Evolutionary conservation across 2,113 vertebrate genomes (phyloP).

Genomic region (Hippocampus zosterae): DNA sequence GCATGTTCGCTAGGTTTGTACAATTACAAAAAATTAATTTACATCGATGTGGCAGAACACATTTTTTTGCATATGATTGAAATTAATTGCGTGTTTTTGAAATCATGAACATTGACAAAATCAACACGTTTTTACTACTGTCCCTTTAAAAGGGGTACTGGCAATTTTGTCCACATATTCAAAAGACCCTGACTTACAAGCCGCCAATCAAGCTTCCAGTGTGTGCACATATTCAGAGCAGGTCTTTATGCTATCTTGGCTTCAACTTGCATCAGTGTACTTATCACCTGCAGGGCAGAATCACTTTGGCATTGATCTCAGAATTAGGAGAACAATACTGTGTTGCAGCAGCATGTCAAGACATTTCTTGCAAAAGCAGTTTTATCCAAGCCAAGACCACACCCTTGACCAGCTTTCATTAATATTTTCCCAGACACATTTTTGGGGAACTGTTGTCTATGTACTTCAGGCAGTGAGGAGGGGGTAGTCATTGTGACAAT

Average conservation of each 20-base stretch:
- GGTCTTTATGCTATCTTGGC: conserved; percentile 22
- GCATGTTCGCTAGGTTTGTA: too few relatives aligned
- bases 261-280: conserved; percentile 33
- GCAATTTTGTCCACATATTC: too few relatives aligned
- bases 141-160: too few relatives aligned
- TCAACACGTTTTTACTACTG: too few relatives aligned
- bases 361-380: conserved; percentile 34
- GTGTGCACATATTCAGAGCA: not conserved
- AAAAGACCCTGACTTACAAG: not conserved
- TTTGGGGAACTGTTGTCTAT: not conserved
- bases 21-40: too few relatives aligned
- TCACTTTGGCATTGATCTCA: conserved; percentile 48
- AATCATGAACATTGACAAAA: too few relatives aligned
- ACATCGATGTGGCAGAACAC: too few relatives aligned
- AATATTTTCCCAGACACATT: not conserved
- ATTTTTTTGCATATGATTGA: too few relatives aligned
- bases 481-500: not conserved
- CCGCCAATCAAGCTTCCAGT: not conserved
- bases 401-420: conserved; percentile 18
- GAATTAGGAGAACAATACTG: conserved; percentile 38
- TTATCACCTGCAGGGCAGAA: conserved; percentile 45
- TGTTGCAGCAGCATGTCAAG: conserved; percentile 30
- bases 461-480: not conserved
- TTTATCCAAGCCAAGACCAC: conserved; percentile 26
- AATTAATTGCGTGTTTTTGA: too few relatives aligned